Evolutionary conservation across 2,888 invertebrate genomes (phyloP).

Genomic region (Copidosoma aretas): DNA sequence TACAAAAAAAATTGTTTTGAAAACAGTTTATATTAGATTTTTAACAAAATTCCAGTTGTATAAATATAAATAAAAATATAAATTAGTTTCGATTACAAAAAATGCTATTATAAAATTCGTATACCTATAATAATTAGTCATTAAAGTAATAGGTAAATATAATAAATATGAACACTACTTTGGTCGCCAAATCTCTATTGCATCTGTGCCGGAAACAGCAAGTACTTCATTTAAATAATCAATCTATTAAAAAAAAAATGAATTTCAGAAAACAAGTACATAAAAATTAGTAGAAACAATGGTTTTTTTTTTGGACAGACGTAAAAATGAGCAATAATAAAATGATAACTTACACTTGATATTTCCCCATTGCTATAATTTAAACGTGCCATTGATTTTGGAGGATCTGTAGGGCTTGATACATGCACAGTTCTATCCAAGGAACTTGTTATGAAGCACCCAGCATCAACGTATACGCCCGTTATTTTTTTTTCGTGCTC

Average conservation of each 20-base stretch:
- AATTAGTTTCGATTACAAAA: constrained; percentile 37
- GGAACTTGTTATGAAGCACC: constrained; percentile 59
- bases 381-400: constrained; percentile 48
- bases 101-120: constrained; percentile 27
- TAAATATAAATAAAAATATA: constrained; percentile 25
- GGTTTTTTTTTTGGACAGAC: too few species aligned
- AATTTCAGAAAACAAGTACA: constrained; percentile 17
- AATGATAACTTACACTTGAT: constrained; percentile 51
- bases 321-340: constrained; percentile 6
- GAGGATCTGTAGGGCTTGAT: constrained; percentile 58
- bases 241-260: constrained; percentile 47
- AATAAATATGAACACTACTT: constrained; percentile 41
- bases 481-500: constrained; percentile 56
- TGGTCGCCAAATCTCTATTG: constrained; percentile 56
- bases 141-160: too few species aligned
- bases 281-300: constrained; percentile 8
- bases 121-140: not conserved
- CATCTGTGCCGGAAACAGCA: constrained; percentile 54
- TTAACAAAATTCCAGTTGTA: constrained; percentile 24
- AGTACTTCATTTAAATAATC: constrained; percentile 56
- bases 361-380: constrained; percentile 51
- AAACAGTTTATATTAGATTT: constrained; percentile 12
- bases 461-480: constrained; percentile 52
- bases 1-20: not conserved
- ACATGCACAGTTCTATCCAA: constrained; percentile 57